phyloP scores from a whole-genome alignment of 92 coral and sea anemone species.

The Plumapathes pennacea region DNA sequence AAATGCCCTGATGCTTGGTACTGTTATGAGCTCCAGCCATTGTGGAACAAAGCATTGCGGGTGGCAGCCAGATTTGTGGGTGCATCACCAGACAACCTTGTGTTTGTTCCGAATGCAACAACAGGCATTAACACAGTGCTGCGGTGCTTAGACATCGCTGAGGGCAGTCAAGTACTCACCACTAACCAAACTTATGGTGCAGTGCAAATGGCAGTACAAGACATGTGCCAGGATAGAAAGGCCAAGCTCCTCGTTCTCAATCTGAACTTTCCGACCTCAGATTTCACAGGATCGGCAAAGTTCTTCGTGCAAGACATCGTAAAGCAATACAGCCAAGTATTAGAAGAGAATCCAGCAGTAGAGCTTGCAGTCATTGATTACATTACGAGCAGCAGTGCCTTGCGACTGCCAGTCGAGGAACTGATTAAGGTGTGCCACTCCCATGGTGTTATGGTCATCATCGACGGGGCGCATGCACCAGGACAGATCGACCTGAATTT shows the following conservation, averaged over 20 bases:
- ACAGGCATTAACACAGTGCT: constrained; percentile 59
- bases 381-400: constrained; percentile 69
- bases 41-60: constrained; percentile 45
- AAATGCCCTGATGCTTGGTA: constrained; percentile 57
- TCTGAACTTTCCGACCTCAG: constrained; percentile 66
- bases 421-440: constrained; percentile 66
- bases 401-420: constrained; percentile 63
- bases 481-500: constrained; percentile 75
- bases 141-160: constrained; percentile 42
- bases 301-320: constrained; percentile 67
- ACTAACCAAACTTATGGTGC: constrained; percentile 79
- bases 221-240: constrained; percentile 53
- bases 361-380: constrained; percentile 70
- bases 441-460: constrained; percentile 61
- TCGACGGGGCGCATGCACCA: constrained; percentile 90
- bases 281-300: constrained; percentile 51
- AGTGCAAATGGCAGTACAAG: constrained; percentile 57
- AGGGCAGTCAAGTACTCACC: constrained; percentile 67
- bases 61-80: constrained; percentile 65
- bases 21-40: constrained; percentile 13
- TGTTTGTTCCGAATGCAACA: constrained; percentile 73
- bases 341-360: constrained; percentile 58
- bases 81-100: constrained; percentile 50
- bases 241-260: constrained; percentile 74
- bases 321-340: constrained; percentile 61